A percentile compares a stretch with the other conserved stretches of the same genome.
Evolutionary conservation across 1,140 invertebrate species (phyloP).

Genomic region (Coelopa frigida): DNA sequence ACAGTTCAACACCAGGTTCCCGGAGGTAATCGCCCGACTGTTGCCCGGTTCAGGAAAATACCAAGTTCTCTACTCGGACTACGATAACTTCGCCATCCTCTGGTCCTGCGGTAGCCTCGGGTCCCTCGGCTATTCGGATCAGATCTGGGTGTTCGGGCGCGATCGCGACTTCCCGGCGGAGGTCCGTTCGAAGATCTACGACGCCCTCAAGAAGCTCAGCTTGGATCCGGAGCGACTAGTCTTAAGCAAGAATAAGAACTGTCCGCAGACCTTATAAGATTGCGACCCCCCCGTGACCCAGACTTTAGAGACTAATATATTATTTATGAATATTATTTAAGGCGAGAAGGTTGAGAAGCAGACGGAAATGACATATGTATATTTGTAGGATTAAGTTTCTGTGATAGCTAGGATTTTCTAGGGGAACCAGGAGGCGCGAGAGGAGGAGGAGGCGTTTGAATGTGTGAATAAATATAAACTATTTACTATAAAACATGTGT

Average conservation of each 20-base stretch:
- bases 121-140: slow-evolving; percentile 48
- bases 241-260: slow-evolving; percentile 56
- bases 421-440: no score
- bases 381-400: no score
- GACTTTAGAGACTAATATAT: no score
- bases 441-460: no score
- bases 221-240: slow-evolving; percentile 57
- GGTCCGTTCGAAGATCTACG: slow-evolving; percentile 54
- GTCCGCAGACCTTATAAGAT: slow-evolving; percentile 43
- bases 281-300: no score
- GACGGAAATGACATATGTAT: no score
- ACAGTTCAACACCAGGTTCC: slow-evolving; percentile 55
- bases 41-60: slow-evolving; percentile 61
- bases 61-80: slow-evolving; percentile 63
- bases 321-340: slow-evolving; percentile 1
- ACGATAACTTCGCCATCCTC: slow-evolving; percentile 59
- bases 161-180: slow-evolving; percentile 51
- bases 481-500: no score
- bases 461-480: no score
- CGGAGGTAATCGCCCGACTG: slow-evolving; percentile 54
- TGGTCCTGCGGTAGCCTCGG: slow-evolving; percentile 62
- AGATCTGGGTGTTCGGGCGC: slow-evolving; percentile 58
- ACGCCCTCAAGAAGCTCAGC: slow-evolving; percentile 48
- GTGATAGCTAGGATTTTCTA: no score
- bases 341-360: no score